Evolutionary conservation across 2,888 invertebrate genomes (phyloP).

Genomic region (Gibbula magus): DNA sequence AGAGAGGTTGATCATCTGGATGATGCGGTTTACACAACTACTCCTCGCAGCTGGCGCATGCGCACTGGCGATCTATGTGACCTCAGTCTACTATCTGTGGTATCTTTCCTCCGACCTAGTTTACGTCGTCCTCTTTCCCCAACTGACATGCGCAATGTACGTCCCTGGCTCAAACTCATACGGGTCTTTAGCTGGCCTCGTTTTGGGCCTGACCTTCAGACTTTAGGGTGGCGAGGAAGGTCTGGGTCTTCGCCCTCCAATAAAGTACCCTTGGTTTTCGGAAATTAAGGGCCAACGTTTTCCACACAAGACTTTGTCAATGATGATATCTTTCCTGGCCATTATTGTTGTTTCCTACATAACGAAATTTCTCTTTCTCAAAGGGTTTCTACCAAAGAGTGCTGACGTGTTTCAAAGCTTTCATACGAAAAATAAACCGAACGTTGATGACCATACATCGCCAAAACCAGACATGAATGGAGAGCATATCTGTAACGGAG

Average conservation of each 20-base stretch:
- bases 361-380: too few relatives aligned
- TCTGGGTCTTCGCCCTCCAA: slow-evolving; percentile 40
- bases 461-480: too few relatives aligned
- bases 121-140: slow-evolving; percentile 98
- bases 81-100: slow-evolving; percentile 98
- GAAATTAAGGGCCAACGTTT: too few relatives aligned
- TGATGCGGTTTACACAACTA: slow-evolving; percentile 89
- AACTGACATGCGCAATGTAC: slow-evolving; percentile 97
- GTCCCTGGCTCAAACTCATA: slow-evolving; percentile 97
- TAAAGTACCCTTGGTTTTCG: too few relatives aligned
- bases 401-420: too few relatives aligned
- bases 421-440: too few relatives aligned
- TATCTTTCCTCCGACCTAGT: slow-evolving; percentile 98
- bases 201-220: slow-evolving; percentile 50
- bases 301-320: too few relatives aligned
- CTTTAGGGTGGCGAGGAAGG: slow-evolving; percentile 33
- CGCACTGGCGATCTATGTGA: slow-evolving; percentile 95
- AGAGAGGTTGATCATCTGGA: slow-evolving; percentile 92
- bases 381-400: too few relatives aligned
- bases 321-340: too few relatives aligned
- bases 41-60: slow-evolving; percentile 86
- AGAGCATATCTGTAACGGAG: too few relatives aligned
- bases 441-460: too few relatives aligned
- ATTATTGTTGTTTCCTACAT: too few relatives aligned
- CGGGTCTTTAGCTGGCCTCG: slow-evolving; percentile 84